phyloP scores from a whole-genome alignment of 2,797 vertebrate genomes.

The Molothrus ater region DNA sequence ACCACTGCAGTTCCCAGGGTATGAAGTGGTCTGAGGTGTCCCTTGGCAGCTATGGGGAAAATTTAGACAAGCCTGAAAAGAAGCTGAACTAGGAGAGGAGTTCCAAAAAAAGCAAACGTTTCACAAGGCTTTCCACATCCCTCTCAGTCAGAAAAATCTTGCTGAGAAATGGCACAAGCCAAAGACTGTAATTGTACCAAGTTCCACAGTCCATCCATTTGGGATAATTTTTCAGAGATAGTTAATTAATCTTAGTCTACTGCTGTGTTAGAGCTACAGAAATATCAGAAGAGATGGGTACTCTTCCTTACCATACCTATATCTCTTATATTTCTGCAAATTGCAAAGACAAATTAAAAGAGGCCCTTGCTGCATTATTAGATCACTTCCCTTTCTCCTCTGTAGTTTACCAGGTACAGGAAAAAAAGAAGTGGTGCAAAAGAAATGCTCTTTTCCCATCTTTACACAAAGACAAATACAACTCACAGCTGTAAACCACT shows the following conservation, averaged over 20 bases:
- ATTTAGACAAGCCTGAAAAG: not conserved
- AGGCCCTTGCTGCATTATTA: not conserved
- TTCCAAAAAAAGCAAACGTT: not conserved
- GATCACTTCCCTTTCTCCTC: not conserved
- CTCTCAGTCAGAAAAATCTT: not conserved
- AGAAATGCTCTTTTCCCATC: not conserved
- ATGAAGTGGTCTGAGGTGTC: not conserved
- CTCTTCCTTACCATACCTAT: not conserved
- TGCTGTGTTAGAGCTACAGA: not conserved
- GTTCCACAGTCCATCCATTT: not conserved
- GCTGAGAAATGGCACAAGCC: not conserved
- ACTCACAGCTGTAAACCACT: not conserved
- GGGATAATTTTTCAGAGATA: not conserved
- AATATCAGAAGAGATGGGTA: not conserved
- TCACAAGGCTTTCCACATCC: not conserved
- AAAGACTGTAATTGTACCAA: not conserved
- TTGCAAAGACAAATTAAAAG: not conserved
- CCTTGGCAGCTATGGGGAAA: not conserved
- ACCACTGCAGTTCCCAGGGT: not conserved
- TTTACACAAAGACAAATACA: not conserved
- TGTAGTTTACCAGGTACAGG: rapidly evolving
- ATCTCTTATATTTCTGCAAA: not conserved
- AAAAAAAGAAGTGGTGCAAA: not conserved
- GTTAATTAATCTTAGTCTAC: not conserved
- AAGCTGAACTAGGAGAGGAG: not conserved